Evolutionary conservation across 2,797 vertebrate genomes (phyloP).

Genomic region (Vultur gryphus): DNA sequence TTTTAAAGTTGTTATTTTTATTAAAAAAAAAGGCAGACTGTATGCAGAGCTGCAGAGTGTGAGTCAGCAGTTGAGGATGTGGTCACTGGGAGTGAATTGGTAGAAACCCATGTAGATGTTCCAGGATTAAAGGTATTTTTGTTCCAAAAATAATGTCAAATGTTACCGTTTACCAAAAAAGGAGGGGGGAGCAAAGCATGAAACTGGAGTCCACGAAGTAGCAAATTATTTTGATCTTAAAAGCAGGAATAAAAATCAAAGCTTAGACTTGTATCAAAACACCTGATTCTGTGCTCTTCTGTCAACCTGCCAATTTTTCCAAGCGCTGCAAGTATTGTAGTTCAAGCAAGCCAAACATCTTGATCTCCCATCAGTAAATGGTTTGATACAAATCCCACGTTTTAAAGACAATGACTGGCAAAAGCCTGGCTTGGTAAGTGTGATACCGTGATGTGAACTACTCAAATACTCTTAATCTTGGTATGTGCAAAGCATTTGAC

Average conservation of each 20-base stretch:
- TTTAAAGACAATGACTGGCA: not conserved
- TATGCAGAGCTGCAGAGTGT: not conserved
- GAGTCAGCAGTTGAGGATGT: slow-evolving; percentile 10
- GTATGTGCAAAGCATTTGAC: too few species aligned
- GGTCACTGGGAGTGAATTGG: not conserved
- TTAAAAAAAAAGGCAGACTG: not conserved
- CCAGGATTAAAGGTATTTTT: not conserved
- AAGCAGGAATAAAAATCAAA: not conserved
- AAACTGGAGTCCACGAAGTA: not conserved
- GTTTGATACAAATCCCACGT: not conserved
- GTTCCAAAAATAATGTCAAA: not conserved
- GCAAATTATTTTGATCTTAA: not conserved
- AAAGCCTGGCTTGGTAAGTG: not conserved
- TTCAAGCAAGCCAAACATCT: not conserved
- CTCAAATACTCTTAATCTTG: not conserved
- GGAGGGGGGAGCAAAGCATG: fast-evolving
- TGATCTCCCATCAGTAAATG: not conserved
- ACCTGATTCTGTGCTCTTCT: not conserved
- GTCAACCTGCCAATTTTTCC: not conserved
- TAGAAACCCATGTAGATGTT: not conserved
- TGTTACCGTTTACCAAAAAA: not conserved
- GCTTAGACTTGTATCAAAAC: not conserved
- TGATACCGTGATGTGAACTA: not conserved
- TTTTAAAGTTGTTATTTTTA: not conserved
- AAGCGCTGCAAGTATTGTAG: not conserved